Evolutionary conservation across 2,888 invertebrate species (phyloP), one percentile per base, ranked within the genome.

Genomic region (Corythucha ciliata): DNA sequence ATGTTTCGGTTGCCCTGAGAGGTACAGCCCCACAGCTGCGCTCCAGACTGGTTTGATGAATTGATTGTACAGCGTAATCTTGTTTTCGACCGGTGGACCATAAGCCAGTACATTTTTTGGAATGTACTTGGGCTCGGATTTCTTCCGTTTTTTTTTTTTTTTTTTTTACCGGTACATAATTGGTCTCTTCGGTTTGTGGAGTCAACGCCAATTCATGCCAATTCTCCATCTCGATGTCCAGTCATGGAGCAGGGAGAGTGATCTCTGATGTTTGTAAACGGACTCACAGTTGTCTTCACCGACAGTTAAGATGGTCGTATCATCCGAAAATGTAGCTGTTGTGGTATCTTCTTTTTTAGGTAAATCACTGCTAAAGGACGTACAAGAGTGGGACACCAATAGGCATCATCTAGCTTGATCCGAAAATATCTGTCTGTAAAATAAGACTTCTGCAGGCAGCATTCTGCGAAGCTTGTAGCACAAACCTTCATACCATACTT

Each of bases 171-270:
- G 36, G 3, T n/a, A 32, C 20, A 21, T 36, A 36, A 8, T 36
- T n/a, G 10, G 20, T n/a, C n/a, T 7, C n/a, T 36, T n/a, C 6
- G 8, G 36, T 36, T 36, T 10, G 36, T 36, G 7, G 20, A 36
- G 20, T 7, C 36, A 36, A 36, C 36, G 2, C 36, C 20, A 18
- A 8, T 36, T 36, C n/a, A 36, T 12, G 5, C 7, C 20, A 8
- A 36, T 36, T n/a, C 36, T 36, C 36, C 36, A 36, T n/a, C 20
- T 36, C 3, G 8, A 8, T 8, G 36, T 36, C 36, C 36, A 36
- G 10, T 2, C 8, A 18, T 36, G 36, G 20, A 12, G 8, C n/a
- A 10, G 7, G 36, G 36, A 36, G 36, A 36, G 5, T 2, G 14
- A 36, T 2, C 10, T 8, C 5, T 36, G 16, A 8, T 20, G 14